A percentile compares a stretch with the other conserved stretches of the same genome.
These are phyloP conservation scores for Muntiacus muntjak DNA, from an alignment of 2,113 vertebrate genomes.

Conservation along the genomic window DNA sequence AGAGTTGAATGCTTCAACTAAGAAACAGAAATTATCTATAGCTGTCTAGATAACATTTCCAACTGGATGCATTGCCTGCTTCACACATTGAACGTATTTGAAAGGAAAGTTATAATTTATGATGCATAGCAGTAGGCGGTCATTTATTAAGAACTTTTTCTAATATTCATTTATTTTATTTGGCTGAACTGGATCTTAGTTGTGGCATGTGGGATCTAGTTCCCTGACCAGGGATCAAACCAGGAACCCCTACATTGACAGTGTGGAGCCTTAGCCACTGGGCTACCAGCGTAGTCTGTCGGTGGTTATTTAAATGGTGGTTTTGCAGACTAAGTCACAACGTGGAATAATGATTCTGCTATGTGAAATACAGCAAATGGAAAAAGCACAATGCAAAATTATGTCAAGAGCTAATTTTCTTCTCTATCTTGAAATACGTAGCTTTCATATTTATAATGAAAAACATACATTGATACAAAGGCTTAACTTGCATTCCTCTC, in stretches of 20 bases:
- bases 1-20: background rate
- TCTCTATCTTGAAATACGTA: slow-evolving; percentile 25
- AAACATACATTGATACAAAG: slow-evolving; percentile 23
- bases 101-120: background rate
- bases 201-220: background rate
- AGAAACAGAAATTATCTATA: background rate
- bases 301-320: background rate
- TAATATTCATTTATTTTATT: background rate
- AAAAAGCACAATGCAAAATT: background rate
- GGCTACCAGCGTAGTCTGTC: background rate
- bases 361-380: background rate
- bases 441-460: slow-evolving; percentile 51
- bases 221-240: background rate
- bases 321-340: background rate
- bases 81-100: background rate
- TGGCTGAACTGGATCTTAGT: background rate
- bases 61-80: background rate
- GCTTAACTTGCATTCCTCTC: background rate
- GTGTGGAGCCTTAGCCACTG: background rate
- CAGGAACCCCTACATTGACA: background rate
- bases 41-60: background rate
- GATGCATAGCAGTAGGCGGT: background rate
- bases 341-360: background rate
- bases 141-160: background rate
- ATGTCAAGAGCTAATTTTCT: slow-evolving; percentile 5